Evolutionary conservation across 2,888 invertebrate genomes (phyloP).

Genomic region (Epinotia demarniana): DNA sequence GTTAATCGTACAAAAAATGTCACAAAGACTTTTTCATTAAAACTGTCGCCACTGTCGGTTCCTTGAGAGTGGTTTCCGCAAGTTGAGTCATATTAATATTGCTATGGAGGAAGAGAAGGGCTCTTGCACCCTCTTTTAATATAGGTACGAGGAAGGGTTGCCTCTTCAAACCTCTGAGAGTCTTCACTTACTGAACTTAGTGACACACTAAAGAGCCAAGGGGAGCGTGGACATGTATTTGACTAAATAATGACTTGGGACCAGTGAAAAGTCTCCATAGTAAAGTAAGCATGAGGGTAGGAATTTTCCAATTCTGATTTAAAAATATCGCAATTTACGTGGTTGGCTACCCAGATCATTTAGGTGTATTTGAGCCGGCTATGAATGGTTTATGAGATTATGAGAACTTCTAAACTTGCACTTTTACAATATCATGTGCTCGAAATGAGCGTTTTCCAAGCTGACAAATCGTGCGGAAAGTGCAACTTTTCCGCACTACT

Average conservation of each 20-base stretch:
- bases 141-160: slow-evolving; percentile 40
- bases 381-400: background rate
- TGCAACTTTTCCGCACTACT: too few relatives aligned
- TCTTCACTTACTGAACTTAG: slow-evolving; percentile 37
- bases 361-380: slow-evolving; percentile 16
- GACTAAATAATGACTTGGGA: slow-evolving; percentile 32
- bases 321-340: background rate
- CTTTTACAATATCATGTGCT: too few relatives aligned
- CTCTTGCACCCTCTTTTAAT: slow-evolving; percentile 37
- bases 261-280: background rate
- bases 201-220: slow-evolving; percentile 30
- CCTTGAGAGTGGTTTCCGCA: slow-evolving; percentile 29
- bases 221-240: slow-evolving; percentile 25
- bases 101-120: slow-evolving; percentile 34
- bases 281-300: background rate
- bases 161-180: slow-evolving; percentile 40
- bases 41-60: slow-evolving; percentile 25
- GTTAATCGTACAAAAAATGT: slow-evolving; percentile 38
- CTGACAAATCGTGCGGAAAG: too few relatives aligned
- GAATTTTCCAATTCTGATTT: background rate
- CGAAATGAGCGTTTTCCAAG: too few relatives aligned
- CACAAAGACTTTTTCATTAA: slow-evolving; percentile 39
- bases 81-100: slow-evolving; percentile 45
- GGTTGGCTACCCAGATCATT: slow-evolving; percentile 7
- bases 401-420: too few relatives aligned